phyloP scores from a whole-genome alignment of 2,113 vertebrate species.

The Perognathus longimembris region DNA sequence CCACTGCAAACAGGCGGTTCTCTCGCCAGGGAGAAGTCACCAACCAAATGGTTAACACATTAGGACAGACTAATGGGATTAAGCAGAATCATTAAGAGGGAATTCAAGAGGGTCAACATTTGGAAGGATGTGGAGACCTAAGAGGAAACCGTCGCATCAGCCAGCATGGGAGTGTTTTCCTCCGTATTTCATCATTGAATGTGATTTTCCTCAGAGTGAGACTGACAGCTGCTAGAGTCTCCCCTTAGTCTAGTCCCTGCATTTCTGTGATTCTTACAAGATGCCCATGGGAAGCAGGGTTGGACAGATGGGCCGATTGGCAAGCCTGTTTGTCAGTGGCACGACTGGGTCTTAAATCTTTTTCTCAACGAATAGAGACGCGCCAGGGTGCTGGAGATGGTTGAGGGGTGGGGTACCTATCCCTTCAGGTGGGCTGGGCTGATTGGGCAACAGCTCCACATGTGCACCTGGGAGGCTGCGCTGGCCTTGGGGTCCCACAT shows the following conservation, averaged over 20 bases:
- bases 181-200: neutral
- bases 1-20: neutral
- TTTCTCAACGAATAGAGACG: neutral
- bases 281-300: neutral
- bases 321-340: neutral
- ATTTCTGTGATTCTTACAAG: neutral
- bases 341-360: neutral
- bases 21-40: neutral
- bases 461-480: neutral
- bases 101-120: neutral
- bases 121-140: neutral
- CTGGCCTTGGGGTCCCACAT: neutral
- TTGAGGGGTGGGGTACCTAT: neutral
- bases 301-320: neutral
- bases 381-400: neutral
- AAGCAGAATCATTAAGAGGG: slow-evolving; percentile 1
- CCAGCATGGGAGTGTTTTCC: neutral
- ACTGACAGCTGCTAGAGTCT: neutral
- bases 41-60: neutral
- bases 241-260: neutral
- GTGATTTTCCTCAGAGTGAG: neutral
- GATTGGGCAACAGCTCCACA: neutral
- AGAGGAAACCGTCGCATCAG: neutral
- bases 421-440: neutral
- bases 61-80: neutral